phyloP scores from a whole-genome alignment of 2,113 vertebrate genomes.

The Rhinopithecus roxellana region DNA sequence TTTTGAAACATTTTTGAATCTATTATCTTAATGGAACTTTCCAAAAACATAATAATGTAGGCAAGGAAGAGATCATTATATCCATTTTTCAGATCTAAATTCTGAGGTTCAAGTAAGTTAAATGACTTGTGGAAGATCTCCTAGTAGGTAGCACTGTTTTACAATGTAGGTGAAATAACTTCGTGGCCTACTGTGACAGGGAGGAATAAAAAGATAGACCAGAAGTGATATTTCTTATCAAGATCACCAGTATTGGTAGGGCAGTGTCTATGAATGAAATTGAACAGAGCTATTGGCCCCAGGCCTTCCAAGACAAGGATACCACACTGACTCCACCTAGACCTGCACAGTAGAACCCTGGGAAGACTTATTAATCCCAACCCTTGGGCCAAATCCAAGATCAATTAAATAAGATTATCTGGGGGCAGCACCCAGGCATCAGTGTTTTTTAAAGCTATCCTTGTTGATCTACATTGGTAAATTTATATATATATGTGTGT shows the following conservation, averaged over 20 bases:
- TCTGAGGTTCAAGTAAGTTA: neutral
- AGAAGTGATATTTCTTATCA: neutral
- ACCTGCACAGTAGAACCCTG: neutral
- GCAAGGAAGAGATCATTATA: neutral
- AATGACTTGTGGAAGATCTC: neutral
- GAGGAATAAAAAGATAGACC: neutral
- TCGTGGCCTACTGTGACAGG: neutral
- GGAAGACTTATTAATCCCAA: neutral
- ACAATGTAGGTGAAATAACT: neutral
- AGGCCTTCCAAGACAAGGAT: neutral
- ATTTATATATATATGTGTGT: too few species aligned
- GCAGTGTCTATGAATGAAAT: neutral
- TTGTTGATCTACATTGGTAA: neutral
- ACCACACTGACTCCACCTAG: neutral
- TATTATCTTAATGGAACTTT: neutral
- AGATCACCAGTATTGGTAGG: neutral
- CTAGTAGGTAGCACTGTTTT: neutral
- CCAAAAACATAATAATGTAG: neutral
- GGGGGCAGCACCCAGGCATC: rapidly evolving
- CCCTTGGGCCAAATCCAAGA: neutral
- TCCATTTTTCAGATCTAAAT: neutral
- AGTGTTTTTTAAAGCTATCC: neutral
- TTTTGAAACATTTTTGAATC: neutral
- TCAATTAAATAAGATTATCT: neutral
- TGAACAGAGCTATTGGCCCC: neutral